phyloP scores from a whole-genome alignment of 2,113 vertebrate genomes.

The Phyllostomus hastatus region DNA sequence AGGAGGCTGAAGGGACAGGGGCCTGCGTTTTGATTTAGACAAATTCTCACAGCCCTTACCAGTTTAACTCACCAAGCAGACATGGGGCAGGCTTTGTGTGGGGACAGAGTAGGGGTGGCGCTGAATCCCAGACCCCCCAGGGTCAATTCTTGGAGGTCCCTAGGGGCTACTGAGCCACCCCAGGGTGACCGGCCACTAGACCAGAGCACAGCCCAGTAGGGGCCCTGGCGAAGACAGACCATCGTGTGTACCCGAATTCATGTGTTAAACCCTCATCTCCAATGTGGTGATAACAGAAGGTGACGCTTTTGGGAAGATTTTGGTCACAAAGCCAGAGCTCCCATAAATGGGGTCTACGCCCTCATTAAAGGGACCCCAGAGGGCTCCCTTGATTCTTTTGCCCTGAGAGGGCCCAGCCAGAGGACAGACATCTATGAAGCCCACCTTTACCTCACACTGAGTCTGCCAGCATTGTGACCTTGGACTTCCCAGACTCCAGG shows the following conservation, averaged over 20 bases:
- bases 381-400: neutral
- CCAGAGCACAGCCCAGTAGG: neutral
- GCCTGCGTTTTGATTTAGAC: neutral
- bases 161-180: too few relatives aligned
- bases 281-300: neutral
- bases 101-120: neutral
- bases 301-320: neutral
- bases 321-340: neutral
- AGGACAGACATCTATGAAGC: neutral
- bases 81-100: neutral
- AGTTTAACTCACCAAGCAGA: neutral
- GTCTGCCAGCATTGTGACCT: neutral
- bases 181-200: neutral
- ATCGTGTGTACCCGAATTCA: neutral
- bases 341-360: too few relatives aligned
- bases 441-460: neutral
- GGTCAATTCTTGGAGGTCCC: rapidly evolving
- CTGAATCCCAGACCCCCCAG: rapidly evolving
- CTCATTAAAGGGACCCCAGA: neutral
- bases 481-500: neutral
- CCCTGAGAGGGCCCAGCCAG: neutral
- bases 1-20: neutral
- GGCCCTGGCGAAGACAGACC: neutral
- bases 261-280: neutral
- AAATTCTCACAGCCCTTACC: neutral